These are phyloP conservation scores for Zeugodacus cucurbitae DNA, from an alignment of 1,140 invertebrate genomes.

Conservation along the genomic window DNA sequence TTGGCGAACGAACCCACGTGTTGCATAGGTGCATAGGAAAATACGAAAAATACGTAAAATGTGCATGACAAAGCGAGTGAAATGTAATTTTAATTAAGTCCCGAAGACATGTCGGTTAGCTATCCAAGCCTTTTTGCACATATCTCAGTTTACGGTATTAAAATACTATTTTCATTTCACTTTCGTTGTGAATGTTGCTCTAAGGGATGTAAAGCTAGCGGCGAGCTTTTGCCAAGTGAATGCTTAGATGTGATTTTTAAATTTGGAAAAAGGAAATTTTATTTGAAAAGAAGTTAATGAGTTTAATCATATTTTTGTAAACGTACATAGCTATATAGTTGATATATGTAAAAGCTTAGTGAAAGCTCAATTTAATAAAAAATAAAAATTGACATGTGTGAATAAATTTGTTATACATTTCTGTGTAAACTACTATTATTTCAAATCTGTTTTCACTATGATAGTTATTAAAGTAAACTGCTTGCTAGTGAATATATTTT, in stretches of 20 bases:
- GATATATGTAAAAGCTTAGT: no score
- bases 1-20: not conserved
- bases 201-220: not conserved
- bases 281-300: not conserved
- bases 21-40: conserved; percentile 21
- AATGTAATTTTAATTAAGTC: conserved; percentile 29
- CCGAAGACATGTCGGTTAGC: not conserved
- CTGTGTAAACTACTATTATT: no score
- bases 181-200: not conserved
- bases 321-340: no score
- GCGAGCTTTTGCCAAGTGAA: not conserved
- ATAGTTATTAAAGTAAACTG: no score
- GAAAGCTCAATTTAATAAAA: not conserved
- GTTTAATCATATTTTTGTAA: no score
- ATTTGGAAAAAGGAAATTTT: not conserved
- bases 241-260: not conserved
- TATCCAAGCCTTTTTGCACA: not conserved
- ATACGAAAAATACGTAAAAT: not conserved
- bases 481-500: no score
- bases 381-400: no score
- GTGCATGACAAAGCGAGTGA: not conserved
- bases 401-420: no score
- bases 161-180: not conserved
- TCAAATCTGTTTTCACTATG: no score
- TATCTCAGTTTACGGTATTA: not conserved